Evolutionary conservation across 2,888 invertebrate genomes (phyloP), one percentile per base, ranked within the genome.

Genomic region (Drosophila demipolita): DNA sequence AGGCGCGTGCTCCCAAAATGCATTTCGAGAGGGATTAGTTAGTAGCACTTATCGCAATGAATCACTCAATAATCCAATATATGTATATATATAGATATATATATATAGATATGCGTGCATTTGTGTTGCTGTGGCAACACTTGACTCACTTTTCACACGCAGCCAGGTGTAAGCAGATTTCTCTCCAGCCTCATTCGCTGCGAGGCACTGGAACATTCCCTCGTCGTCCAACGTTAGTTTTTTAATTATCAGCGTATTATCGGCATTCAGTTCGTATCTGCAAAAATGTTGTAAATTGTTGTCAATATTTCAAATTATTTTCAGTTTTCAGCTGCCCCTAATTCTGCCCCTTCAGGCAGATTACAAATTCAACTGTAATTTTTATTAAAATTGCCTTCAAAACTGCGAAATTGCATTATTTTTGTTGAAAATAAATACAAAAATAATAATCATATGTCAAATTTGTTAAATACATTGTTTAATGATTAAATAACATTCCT

Each of bases 171-270:
- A 96, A 75, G 96, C 95, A 6, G 97, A 97, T 62, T 96, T 96
- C 93, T 98, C 97, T 15, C 99, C 99, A 2, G 97, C 99, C 86
- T 96, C 96, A 92, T 99, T 99, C 63, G 94, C 94, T 0, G 98
- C 98, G 87, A 98, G 95, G 92, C 99, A 99, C 93, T 99, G 99
- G 91, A 97, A 99, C 95, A 99, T 97, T 55, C 98, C 99, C 75
- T 97, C 96, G 93, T 99, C 98, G 76, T 96, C 95, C 93, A 97
- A 96, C 82, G 95, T 95, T 50, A 98, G 94, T 88, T 96, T 95
- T 88, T 95, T 96, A 71, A 99, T 97, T 26, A 96, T 94, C 78
- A 98, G 94, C 0, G 97, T 96, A 71, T 97, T 97, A 91, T 98
- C 97, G 75, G 97, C 95, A 89, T 96, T 95, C 65, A 97, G 94